phyloP scores from a whole-genome alignment of 2,113 vertebrate species.

The Chaenogobius annularis region DNA sequence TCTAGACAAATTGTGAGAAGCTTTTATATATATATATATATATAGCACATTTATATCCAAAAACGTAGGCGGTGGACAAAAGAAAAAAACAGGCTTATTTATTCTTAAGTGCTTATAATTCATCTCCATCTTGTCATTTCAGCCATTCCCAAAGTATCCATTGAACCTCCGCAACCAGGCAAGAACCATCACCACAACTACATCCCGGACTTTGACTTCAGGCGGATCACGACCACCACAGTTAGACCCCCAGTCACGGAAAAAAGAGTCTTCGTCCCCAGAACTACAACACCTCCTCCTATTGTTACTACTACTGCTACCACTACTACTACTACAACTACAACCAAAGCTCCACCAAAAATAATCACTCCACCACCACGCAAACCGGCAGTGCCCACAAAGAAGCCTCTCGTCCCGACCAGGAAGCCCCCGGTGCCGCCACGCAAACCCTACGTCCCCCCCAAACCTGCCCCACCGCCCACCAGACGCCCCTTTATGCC shows the following conservation, averaged over 20 bases:
- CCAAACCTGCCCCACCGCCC: conserved; percentile 43
- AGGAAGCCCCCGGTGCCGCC: conserved; percentile 54
- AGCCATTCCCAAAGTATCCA: conserved; percentile 82
- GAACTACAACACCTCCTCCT: conserved; percentile 29
- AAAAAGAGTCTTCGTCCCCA: conserved; percentile 54
- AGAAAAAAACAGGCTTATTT: conserved; percentile 46
- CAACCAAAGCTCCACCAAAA: conserved; percentile 33
- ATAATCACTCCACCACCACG: conserved; percentile 50
- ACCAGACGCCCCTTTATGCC: conserved; percentile 40
- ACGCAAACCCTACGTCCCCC: conserved; percentile 47
- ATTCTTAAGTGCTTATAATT: conserved; percentile 47
- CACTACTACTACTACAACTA: conserved; percentile 44
- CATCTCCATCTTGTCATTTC: conserved; percentile 48
- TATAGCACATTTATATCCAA: conserved; percentile 35
- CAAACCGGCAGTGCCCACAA: conserved; percentile 49
- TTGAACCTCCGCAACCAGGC: conserved; percentile 80
- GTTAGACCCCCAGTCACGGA: conserved; percentile 63
- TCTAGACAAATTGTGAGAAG: too few relatives aligned
- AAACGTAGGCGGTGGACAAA: conserved; percentile 28
- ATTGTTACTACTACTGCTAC: conserved; percentile 45
- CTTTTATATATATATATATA: too few relatives aligned
- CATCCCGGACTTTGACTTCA: conserved; percentile 79
- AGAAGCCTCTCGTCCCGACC: conserved; percentile 58
- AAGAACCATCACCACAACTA: conserved; percentile 74
- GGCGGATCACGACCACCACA: conserved; percentile 68